These are phyloP conservation scores for Plagodis dolabraria DNA, from an alignment of 2,888 invertebrate species.

Conservation along the genomic window DNA sequence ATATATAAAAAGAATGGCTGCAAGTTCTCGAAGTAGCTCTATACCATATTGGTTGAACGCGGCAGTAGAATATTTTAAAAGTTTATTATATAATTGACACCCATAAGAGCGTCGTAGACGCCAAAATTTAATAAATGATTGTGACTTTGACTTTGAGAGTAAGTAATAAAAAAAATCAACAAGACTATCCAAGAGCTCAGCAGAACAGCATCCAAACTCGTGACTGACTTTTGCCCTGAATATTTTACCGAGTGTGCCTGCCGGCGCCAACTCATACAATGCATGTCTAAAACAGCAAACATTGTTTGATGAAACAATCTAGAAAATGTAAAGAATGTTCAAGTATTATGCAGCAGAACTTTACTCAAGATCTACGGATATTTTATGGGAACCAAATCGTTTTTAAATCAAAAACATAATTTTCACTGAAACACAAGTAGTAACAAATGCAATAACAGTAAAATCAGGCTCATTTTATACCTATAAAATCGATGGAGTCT, in stretches of 20 bases:
- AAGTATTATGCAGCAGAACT: no score
- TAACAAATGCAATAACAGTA: slow-evolving; percentile 35
- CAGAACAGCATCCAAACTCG: slow-evolving; percentile 61
- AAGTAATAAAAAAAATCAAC: slow-evolving; percentile 17
- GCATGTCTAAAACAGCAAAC: slow-evolving; percentile 59
- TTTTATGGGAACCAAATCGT: neutral
- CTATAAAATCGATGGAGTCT: slow-evolving; percentile 38
- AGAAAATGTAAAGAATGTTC: slow-evolving; percentile 12
- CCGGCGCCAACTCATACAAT: slow-evolving; percentile 61
- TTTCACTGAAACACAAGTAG: slow-evolving; percentile 31
- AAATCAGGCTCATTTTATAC: slow-evolving; percentile 36
- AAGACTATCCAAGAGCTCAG: slow-evolving; percentile 49
- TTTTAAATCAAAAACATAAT: slow-evolving; percentile 13
- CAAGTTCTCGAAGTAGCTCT: neutral
- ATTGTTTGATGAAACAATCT: slow-evolving; percentile 29
- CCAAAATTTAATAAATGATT: no score
- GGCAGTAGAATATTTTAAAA: no score
- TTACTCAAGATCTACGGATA: neutral
- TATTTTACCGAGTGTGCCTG: slow-evolving; percentile 70
- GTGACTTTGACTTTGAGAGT: neutral
- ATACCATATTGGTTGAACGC: neutral
- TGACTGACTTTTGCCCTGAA: slow-evolving; percentile 82
- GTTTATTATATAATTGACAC: no score
- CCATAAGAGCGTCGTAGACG: no score
- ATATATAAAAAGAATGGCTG: no score